Evolutionary conservation across 2,888 invertebrate genomes (phyloP).

Genomic region (Polyommatus icarus): DNA sequence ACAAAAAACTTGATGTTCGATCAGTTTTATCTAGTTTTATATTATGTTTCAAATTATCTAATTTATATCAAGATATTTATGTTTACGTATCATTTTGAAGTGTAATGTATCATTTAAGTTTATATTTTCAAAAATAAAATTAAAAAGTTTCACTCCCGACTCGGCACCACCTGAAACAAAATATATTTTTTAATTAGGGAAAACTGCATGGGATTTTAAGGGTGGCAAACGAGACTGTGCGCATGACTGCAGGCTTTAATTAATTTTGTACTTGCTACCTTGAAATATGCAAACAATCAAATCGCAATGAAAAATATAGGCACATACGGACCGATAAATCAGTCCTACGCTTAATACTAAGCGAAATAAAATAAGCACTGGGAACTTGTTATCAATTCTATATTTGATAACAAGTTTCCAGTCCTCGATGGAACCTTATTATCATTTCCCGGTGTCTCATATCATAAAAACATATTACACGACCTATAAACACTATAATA

Average conservation of each 20-base stretch:
- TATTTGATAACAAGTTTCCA: not conserved
- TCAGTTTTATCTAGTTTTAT: not conserved
- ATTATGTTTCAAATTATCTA: not conserved
- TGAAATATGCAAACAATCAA: not conserved
- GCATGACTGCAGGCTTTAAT: slow-evolving; percentile 5
- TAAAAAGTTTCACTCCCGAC: not conserved
- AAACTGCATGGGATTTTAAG: not conserved
- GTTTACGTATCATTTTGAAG: not conserved
- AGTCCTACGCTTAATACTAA: no score
- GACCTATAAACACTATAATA: no score
- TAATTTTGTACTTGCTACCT: slow-evolving; percentile 5
- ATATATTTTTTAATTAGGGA: not conserved
- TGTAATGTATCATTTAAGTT: not conserved
- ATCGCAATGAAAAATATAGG: not conserved
- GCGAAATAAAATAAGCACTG: no score
- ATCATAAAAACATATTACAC: no score
- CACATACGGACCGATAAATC: no score
- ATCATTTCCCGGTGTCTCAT: not conserved
- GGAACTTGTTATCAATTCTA: no score
- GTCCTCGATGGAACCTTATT: not conserved
- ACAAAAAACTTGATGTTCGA: not conserved
- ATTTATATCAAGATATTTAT: not conserved
- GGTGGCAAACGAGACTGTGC: not conserved
- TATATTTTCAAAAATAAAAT: not conserved
- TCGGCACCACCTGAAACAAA: not conserved